phyloP scores from a whole-genome alignment of 2,888 invertebrate genomes.

The Aelia acuminata region DNA sequence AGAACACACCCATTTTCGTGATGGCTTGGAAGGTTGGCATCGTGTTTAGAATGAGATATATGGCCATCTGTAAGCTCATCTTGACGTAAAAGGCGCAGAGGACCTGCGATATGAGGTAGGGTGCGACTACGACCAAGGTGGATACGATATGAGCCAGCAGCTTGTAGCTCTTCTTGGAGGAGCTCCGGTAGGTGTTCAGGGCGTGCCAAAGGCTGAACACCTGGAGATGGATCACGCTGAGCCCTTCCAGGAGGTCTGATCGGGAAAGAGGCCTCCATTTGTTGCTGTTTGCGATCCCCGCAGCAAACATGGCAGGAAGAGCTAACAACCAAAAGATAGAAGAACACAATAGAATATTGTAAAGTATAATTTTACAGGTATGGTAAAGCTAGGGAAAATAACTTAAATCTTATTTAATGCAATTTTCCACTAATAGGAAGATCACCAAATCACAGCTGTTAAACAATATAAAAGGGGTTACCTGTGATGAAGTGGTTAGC shows the following conservation, averaged over 20 bases:
- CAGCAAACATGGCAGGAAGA: neutral
- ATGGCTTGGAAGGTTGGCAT: neutral
- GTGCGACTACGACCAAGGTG: neutral
- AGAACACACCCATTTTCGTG: constrained; percentile 20
- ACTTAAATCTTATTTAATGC: too few relatives aligned
- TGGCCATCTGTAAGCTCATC: neutral
- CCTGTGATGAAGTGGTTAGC: too few relatives aligned
- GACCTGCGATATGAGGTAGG: constrained; percentile 3
- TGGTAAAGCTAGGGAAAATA: too few relatives aligned
- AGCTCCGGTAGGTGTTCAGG: neutral
- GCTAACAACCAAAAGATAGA: too few relatives aligned
- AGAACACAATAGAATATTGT: too few relatives aligned
- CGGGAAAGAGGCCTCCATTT: neutral
- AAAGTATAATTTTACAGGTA: too few relatives aligned
- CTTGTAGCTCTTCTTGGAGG: neutral
- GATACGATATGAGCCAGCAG: neutral
- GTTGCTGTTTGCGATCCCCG: neutral
- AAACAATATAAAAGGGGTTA: too few relatives aligned
- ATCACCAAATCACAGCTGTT: too few relatives aligned
- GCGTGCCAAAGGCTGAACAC: constrained; percentile 9
- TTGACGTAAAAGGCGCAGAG: neutral
- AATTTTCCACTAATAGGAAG: too few relatives aligned
- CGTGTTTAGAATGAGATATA: neutral
- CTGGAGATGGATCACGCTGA: neutral
- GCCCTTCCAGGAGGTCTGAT: neutral